Percentiles rank a stretch among this genome's conserved stretches.
Conservation (phyloP, 2,888 invertebrate species). For the Idaea dimidiata region DNA sequence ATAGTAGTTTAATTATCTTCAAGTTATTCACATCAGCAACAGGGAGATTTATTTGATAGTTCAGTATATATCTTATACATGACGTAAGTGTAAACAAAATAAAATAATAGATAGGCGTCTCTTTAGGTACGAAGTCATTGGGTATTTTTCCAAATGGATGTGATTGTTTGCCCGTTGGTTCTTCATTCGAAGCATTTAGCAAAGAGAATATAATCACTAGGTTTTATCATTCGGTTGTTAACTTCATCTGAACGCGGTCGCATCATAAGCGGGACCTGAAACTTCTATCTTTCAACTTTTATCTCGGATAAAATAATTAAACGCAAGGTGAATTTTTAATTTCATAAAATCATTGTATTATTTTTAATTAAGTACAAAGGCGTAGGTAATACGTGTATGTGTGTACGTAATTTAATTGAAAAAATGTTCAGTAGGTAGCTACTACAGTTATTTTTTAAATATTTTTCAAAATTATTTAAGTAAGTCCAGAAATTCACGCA, state of each 20-base stretch:
- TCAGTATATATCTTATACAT: not conserved
- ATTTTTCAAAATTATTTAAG: too few relatives aligned
- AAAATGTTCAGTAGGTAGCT: too few relatives aligned
- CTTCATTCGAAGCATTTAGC: too few relatives aligned
- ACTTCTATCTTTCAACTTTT: not conserved
- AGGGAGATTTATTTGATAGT: not conserved
- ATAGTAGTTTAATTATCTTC: not conserved
- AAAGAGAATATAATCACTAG: too few relatives aligned
- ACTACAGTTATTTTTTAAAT: too few relatives aligned
- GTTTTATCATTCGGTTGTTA: not conserved
- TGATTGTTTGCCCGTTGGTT: not conserved
- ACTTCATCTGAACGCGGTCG: not conserved
- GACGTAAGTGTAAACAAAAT: not conserved
- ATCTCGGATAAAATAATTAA: not conserved
- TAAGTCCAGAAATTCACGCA: too few relatives aligned
- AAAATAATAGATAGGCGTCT: conserved; percentile 1
- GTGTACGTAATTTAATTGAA: too few relatives aligned
- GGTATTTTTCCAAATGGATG: not conserved
- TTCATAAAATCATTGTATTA: not conserved
- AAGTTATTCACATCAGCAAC: not conserved
- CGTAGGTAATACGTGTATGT: too few relatives aligned
- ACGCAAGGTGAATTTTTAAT: not conserved
- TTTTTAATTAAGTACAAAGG: too few relatives aligned
- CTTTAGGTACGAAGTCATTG: not conserved
- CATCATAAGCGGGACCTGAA: not conserved